Evolutionary conservation across 2,113 vertebrate genomes (phyloP), one percentile per base, ranked within the genome.

Genomic region (Arothron firmamentum): DNA sequence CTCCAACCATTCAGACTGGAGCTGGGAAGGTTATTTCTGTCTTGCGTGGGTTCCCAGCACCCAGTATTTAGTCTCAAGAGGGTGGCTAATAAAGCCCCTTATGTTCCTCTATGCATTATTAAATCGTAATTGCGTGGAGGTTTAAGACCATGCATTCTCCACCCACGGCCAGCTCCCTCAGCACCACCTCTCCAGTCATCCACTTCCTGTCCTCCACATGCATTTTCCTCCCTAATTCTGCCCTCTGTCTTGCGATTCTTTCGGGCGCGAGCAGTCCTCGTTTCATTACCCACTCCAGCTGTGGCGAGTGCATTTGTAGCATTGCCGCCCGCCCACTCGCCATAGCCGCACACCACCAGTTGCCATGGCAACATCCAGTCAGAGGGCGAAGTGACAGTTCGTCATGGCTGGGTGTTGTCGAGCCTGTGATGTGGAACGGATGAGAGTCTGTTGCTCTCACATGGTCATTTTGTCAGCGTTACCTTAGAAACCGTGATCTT

Each of bases 331-430:
- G 65, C 86, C 85, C 86, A 87, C 86, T 78, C 63, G 20, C 75
- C 61, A 62, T 59, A 75, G 69, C 52, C 34, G 28, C 67, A 59
- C 55, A 41, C 68, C 62, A 72, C 25, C 54, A 28, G 82, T 88
- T 87, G 61, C 86, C 82, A 73, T 87, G 85, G 88, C 72, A 79
- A 88, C 86, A 67, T 64, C 45, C 70, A 75, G 70, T 68, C 82
- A 66, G 55, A 56, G 74, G 82, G 55, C 75, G 70, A 71, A 86
- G 83, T 82, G 81, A 84, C 81, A 83, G 68, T 84, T 79, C 83
- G 80, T 75, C 70, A 48, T 75, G 79, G 66, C 58, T 61, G 74
- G 77, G 73, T 77, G 83, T 72, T 75, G 68, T 71, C 58, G 52
- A 68, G 69, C 65, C 72, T 65, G 74, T 74, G 80, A 88, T 81